Evolutionary conservation across 2,797 vertebrate species (phyloP).

Genomic region (Scarus forsteni): DNA sequence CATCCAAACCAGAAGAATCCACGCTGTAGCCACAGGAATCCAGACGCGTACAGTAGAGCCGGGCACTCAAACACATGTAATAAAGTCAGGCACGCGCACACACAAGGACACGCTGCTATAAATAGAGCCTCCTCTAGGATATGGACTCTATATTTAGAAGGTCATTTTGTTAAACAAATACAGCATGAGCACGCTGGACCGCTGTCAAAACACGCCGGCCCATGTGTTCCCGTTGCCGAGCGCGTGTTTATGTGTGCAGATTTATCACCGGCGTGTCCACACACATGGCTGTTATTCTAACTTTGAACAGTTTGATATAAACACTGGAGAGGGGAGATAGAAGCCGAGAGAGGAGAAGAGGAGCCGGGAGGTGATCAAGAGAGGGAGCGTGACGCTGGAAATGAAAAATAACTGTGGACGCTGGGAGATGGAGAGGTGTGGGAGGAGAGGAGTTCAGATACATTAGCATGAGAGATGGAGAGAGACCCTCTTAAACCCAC

Average conservation of each 20-base stretch:
- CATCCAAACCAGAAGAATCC: conserved; percentile 43
- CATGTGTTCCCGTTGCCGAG: conserved; percentile 45
- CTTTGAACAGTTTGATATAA: conserved; percentile 36
- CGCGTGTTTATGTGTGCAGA: conserved; percentile 32
- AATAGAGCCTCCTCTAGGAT: conserved; percentile 62
- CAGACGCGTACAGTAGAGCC: conserved; percentile 4
- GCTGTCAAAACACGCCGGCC: conserved; percentile 58
- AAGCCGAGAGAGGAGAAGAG: conserved; percentile 1
- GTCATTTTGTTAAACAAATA: conserved; percentile 76
- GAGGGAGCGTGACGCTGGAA: neutral
- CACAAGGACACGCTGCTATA: conserved; percentile 46
- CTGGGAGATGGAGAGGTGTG: conserved; percentile 10
- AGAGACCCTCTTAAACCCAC: conserved; percentile 33
- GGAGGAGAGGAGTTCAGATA: conserved; percentile 43
- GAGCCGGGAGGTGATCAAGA: conserved; percentile 9
- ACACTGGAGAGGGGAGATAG: conserved; percentile 29
- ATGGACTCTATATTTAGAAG: conserved; percentile 69
- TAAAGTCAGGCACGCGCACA: conserved; percentile 25
- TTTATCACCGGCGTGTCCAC: conserved; percentile 28
- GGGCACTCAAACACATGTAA: conserved; percentile 17
- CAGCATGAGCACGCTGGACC: conserved; percentile 46
- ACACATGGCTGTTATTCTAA: conserved; percentile 40
- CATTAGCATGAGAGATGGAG: conserved; percentile 48
- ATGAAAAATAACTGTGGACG: neutral
- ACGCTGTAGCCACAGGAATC: conserved; percentile 32